Percentiles rank a stretch among this genome's conserved stretches.
These are phyloP conservation scores for Diadophis punctatus DNA, from an alignment of 2,113 vertebrate genomes.

Conservation along the genomic window DNA sequence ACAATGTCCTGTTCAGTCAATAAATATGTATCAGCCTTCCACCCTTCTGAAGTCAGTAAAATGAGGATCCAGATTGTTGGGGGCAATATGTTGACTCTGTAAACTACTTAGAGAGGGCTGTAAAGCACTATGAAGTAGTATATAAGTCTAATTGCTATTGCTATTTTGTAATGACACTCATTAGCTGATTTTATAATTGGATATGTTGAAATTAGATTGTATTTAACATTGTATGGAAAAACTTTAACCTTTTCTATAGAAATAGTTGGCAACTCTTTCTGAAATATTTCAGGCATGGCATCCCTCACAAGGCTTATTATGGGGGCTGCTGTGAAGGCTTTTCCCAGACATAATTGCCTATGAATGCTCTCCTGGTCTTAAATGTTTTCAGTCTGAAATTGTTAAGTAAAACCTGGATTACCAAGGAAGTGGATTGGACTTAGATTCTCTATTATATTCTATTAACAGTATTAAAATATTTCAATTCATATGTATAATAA, in stretches of 20 bases:
- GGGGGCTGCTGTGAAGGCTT: neutral
- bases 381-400: neutral
- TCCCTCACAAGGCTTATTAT: too few relatives aligned
- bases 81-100: too few relatives aligned
- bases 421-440: neutral
- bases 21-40: too few relatives aligned
- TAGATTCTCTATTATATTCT: neutral
- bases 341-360: neutral
- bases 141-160: too few relatives aligned
- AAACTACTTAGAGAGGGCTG: too few relatives aligned
- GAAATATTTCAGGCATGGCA: neutral
- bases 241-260: neutral
- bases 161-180: neutral
- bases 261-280: neutral
- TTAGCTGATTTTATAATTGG: neutral
- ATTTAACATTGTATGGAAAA: neutral
- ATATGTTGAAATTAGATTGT: neutral
- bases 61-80: too few relatives aligned
- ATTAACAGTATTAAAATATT: neutral
- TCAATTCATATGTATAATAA: too few relatives aligned
- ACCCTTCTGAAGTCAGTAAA: too few relatives aligned
- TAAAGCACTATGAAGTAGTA: too few relatives aligned
- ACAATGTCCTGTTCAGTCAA: too few relatives aligned
- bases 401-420: neutral
- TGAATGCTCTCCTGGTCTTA: neutral